These are phyloP conservation scores for Alitta virens DNA, from an alignment of 2,888 invertebrate genomes.

Conservation along the genomic window DNA sequence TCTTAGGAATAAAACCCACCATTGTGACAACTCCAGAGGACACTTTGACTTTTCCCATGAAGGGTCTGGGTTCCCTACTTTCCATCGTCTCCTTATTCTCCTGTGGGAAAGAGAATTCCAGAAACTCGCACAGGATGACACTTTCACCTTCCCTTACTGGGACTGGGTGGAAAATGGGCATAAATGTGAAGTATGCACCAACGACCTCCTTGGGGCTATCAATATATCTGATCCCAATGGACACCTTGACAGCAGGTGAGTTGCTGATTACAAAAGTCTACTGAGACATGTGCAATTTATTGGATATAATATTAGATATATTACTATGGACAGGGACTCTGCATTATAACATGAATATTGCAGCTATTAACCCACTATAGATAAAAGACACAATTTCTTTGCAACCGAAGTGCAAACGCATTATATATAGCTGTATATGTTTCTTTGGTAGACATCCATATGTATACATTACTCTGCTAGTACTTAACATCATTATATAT, in stretches of 20 bases:
- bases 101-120: constrained; percentile 17
- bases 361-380: too few relatives aligned
- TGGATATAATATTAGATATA: too few relatives aligned
- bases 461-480: too few relatives aligned
- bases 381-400: too few relatives aligned
- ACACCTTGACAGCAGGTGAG: not conserved
- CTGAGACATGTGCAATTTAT: too few relatives aligned
- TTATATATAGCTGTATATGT: too few relatives aligned
- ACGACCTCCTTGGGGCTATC: constrained; percentile 19
- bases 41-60: constrained; percentile 20
- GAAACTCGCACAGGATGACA: constrained; percentile 13
- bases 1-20: constrained; percentile 1
- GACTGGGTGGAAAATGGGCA: constrained; percentile 7
- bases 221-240: not conserved
- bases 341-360: too few relatives aligned
- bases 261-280: not conserved
- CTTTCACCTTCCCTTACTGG: constrained; percentile 15
- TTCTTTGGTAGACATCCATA: too few relatives aligned
- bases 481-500: too few relatives aligned
- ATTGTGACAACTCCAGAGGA: not conserved
- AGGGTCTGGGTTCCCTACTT: constrained; percentile 20
- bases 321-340: too few relatives aligned
- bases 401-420: too few relatives aligned
- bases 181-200: constrained; percentile 18
- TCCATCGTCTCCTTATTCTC: constrained; percentile 20